Evolutionary conservation across 2,888 invertebrate species (phyloP).

Genomic region (Euspilapteryx auroguttella): DNA sequence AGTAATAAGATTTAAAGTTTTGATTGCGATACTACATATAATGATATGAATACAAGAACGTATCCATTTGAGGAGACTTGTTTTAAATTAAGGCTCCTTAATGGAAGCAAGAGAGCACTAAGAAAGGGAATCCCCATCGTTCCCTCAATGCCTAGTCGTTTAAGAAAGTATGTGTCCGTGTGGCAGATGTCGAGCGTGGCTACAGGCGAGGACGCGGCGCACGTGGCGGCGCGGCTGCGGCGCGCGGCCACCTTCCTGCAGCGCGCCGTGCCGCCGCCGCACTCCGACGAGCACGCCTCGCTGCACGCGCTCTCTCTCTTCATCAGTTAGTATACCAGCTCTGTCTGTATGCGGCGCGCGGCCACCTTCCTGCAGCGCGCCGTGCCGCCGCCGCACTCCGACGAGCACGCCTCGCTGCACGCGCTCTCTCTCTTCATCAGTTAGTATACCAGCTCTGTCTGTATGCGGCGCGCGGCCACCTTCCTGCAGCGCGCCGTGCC

Average conservation of each 20-base stretch:
- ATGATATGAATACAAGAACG: too few species aligned
- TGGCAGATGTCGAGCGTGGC: conserved; percentile 69
- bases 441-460: conserved; percentile 16
- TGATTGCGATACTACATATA: too few species aligned
- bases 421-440: conserved; percentile 73
- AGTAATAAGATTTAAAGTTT: too few species aligned
- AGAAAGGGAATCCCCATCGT: too few species aligned
- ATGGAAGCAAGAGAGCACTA: too few species aligned
- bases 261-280: conserved; percentile 30
- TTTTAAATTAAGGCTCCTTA: too few species aligned
- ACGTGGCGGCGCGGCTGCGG: conserved; percentile 74
- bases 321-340: conserved; percentile 44
- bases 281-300: conserved; percentile 69
- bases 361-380: conserved; percentile 67
- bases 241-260: conserved; percentile 74
- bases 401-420: conserved; percentile 75
- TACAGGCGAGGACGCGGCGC: conserved; percentile 69
- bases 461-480: conserved; percentile 71
- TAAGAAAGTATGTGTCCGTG: conserved; percentile 6
- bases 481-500: conserved; percentile 64
- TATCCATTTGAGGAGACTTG: too few species aligned
- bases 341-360: conserved; percentile 67
- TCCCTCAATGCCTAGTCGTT: too few species aligned
- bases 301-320: conserved; percentile 75
- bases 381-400: conserved; percentile 33